phyloP scores from a whole-genome alignment of 2,797 vertebrate genomes.

The Lerista edwardsae region DNA sequence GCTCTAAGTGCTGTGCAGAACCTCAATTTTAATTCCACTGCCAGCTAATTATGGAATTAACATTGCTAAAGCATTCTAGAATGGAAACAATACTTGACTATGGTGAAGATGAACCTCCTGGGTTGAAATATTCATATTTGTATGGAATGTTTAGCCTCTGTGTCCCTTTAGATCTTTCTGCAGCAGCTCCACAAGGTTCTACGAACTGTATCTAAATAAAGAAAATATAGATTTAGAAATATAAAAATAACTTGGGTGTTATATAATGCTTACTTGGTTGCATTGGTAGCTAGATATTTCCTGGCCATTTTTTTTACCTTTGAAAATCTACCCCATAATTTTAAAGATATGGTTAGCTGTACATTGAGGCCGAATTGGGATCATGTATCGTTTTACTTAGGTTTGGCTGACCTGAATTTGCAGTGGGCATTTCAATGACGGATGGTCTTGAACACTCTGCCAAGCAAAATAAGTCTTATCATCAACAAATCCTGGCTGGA shows the following conservation, averaged over 20 bases:
- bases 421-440: conserved; percentile 32
- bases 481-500: conserved; percentile 28
- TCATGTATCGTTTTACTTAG: conserved; percentile 49
- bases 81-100: background rate
- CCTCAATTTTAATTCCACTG: too few species aligned
- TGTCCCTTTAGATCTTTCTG: background rate
- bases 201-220: conserved; percentile 2
- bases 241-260: conserved; percentile 16
- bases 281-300: conserved; percentile 20
- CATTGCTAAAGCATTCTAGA: too few species aligned
- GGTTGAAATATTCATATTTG: background rate
- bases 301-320: conserved; percentile 21
- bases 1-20: too few species aligned
- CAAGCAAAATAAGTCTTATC: conserved; percentile 43
- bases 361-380: conserved; percentile 19
- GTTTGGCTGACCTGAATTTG: conserved; percentile 43
- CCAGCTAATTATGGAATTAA: too few species aligned
- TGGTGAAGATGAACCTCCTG: background rate
- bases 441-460: conserved; percentile 27
- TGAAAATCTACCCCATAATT: conserved; percentile 37
- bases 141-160: background rate
- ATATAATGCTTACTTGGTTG: conserved; percentile 16
- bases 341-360: conserved; percentile 16
- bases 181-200: background rate
- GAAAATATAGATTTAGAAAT: conserved; percentile 17